Percentiles rank a stretch among this genome's conserved stretches.
phyloP scores from a whole-genome alignment of 1,140 invertebrate species.

The Acromyrmex heyeri region DNA sequence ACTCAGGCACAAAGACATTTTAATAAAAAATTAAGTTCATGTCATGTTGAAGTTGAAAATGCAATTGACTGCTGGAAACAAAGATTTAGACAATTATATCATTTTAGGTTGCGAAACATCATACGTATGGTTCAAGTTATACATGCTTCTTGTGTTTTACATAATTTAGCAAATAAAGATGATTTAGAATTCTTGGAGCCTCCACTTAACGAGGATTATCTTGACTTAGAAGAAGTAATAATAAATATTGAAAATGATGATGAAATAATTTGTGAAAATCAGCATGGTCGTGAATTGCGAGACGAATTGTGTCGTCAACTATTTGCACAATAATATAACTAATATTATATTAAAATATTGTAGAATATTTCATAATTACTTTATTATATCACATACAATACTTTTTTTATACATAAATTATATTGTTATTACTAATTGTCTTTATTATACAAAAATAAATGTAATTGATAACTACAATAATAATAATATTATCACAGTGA shows the following conservation, averaged over 20 bases:
- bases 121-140: not conserved
- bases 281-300: not conserved
- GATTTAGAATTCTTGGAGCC: not conserved
- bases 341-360: too few species aligned
- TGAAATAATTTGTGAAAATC: not conserved
- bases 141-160: not conserved
- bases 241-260: not conserved
- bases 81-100: not conserved
- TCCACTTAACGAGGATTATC: not conserved
- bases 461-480: too few species aligned
- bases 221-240: not conserved
- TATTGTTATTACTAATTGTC: too few species aligned
- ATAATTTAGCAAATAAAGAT: not conserved
- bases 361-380: too few species aligned
- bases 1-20: not conserved
- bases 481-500: too few species aligned
- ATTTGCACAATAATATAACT: not conserved
- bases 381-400: too few species aligned
- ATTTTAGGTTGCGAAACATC: not conserved
- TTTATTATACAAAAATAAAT: too few species aligned
- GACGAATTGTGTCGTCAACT: not conserved
- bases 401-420: too few species aligned
- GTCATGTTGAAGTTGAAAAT: not conserved
- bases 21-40: not conserved
- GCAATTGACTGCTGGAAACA: not conserved